Percentiles rank a stretch among this genome's conserved stretches.
These are phyloP conservation scores for Chromoteleia sp. DNA, from an alignment of 2,888 invertebrate species.

Conservation along the genomic window DNA sequence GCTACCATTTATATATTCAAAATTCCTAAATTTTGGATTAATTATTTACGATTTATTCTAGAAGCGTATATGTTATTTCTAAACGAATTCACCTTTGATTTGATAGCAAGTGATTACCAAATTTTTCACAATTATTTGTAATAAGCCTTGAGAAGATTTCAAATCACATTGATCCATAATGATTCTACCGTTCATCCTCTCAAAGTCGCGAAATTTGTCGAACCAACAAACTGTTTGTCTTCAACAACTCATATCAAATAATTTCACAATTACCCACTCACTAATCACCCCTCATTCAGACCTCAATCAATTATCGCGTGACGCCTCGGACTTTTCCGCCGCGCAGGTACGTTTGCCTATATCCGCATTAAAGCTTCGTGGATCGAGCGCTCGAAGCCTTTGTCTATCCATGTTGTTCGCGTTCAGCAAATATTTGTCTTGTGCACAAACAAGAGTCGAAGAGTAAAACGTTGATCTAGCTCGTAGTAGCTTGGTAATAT, in stretches of 20 bases:
- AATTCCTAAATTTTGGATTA: not conserved
- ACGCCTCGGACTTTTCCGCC: conserved; percentile 26
- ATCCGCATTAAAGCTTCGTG: conserved; percentile 1
- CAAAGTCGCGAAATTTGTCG: not conserved
- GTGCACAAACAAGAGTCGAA: conserved; percentile 58
- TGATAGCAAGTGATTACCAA: too few species aligned
- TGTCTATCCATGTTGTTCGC: conserved; percentile 34
- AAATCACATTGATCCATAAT: too few species aligned
- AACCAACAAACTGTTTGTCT: not conserved
- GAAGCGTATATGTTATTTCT: too few species aligned
- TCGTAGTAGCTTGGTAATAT: conserved; percentile 55
- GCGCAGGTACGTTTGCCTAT: conserved; percentile 36
- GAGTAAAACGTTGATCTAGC: conserved; percentile 60
- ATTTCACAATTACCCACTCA: conserved; percentile 23
- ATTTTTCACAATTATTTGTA: too few species aligned
- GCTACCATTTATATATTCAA: too few species aligned
- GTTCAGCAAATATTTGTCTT: conserved; percentile 52
- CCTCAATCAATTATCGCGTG: conserved; percentile 23
- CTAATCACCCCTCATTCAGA: conserved; percentile 13
- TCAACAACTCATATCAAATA: conserved; percentile 3
- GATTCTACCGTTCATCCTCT: too few species aligned
- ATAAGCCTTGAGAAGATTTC: too few species aligned
- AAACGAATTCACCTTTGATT: too few species aligned
- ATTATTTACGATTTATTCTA: too few species aligned
- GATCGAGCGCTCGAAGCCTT: conserved; percentile 2